Conservation (phyloP, 2,797 vertebrate species). For the Thalassophryne amazonica region DNA sequence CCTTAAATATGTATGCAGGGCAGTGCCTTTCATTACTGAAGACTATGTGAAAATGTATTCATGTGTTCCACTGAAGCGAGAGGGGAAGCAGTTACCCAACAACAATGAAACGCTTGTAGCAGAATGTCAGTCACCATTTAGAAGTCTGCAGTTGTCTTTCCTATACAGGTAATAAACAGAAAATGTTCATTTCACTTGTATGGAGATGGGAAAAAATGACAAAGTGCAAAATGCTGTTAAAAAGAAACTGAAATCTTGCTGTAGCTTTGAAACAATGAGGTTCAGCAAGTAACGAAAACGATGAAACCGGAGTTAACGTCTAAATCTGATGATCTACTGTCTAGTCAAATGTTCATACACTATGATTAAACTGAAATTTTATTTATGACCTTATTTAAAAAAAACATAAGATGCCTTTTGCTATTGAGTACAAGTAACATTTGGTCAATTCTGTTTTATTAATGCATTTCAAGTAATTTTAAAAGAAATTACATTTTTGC, state of each 20-base stretch:
- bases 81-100: no score
- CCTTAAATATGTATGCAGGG: no score
- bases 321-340: no score
- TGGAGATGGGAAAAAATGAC: background rate
- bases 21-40: no score
- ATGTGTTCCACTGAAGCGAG: no score
- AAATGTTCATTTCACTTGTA: conserved; percentile 5
- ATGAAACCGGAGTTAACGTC: no score
- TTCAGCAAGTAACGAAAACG: background rate
- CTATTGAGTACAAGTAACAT: conserved; percentile 7
- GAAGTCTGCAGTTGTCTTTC: background rate
- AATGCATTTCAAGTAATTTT: conserved; percentile 95
- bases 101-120: no score
- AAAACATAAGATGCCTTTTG: background rate
- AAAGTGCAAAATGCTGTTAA: background rate
- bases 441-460: conserved; percentile 93
- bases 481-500: conserved; percentile 86
- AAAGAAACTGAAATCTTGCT: background rate
- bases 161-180: conserved; percentile 21
- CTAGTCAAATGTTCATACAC: no score
- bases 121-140: background rate
- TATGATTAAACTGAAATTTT: no score
- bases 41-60: no score
- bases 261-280: background rate
- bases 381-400: no score